phyloP scores from a whole-genome alignment of 92 coral and sea anemone genomes.

The Heteractis magnifica region DNA sequence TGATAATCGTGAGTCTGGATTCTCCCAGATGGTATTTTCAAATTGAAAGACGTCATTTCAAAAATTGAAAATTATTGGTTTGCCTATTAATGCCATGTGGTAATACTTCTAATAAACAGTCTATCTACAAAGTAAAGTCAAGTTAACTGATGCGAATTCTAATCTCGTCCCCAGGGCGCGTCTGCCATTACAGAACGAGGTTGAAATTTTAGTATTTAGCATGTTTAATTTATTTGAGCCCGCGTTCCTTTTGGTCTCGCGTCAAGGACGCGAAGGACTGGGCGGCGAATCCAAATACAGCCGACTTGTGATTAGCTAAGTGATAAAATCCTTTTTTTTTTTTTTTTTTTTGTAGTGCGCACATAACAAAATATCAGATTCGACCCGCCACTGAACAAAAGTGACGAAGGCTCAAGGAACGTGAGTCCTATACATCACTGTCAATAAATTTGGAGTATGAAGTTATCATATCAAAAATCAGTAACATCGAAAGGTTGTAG shows the following conservation, averaged over 20 bases:
- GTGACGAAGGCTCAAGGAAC: neutral
- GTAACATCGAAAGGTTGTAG: neutral
- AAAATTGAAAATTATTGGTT: neutral
- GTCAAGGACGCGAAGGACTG: neutral
- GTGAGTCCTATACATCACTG: neutral
- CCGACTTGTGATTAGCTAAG: neutral
- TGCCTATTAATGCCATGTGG: neutral
- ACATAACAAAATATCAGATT: too few relatives aligned
- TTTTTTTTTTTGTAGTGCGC: neutral
- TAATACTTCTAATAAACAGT: neutral
- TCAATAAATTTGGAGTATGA: too few relatives aligned
- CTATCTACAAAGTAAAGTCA: too few relatives aligned
- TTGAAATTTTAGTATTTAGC: too few relatives aligned
- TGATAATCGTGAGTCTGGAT: neutral
- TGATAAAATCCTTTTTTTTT: neutral
- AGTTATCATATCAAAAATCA: neutral
- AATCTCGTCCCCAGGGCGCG: neutral
- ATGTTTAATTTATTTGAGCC: neutral
- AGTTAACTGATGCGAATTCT: too few relatives aligned
- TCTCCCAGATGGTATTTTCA: neutral
- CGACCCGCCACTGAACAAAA: neutral
- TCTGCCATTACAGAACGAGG: neutral
- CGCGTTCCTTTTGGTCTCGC: neutral
- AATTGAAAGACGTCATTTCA: neutral
- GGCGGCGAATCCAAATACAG: neutral